Evolutionary conservation across 2,888 invertebrate species (phyloP), one percentile per base, ranked within the genome.

Genomic region (Lasioglossum malachurum): DNA sequence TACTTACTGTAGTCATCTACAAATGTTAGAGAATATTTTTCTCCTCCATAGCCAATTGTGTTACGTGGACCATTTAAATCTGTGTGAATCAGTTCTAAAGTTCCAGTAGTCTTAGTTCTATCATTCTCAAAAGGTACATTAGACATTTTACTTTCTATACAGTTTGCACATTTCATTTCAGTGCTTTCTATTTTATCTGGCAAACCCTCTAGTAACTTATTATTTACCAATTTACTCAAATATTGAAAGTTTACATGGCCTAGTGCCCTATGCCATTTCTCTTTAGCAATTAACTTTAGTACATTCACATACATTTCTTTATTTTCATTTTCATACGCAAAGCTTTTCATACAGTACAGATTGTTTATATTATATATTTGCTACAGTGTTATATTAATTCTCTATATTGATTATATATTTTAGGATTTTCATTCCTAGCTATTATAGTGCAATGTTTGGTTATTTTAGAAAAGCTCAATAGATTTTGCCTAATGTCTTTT

Each of bases 221-320:
- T 4, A n/a, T 77, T 83, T 71, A 73, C n/a, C 14, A 89, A n/a
- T 27, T 14, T 78, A 14, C 85, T 75, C 27, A 90, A 67, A 82
- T 87, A 86, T 23, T 84, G 72, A 72, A 92, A 90, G 73, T 90
- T 91, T 76, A 90, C 80, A 75, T 91, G 89, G 0, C 88, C 90
- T 53, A 91, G 73, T 10, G 78, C 72, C n/a, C 86, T 75, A 82
- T 91, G 91, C 83, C 75, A 89, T 81, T 80, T 91, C 79, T 91
- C 90, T 80, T 89, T 86, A 0, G 2, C 53, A 14, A 23, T 53
- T 23, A 53, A 23, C 4, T 53, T 53, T 23, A 53, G 0, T 23
- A 23, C 23, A 23, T 53, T 53, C 7, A 23, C 23, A 7, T 19
- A 5, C 23, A 23, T 23, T 23, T 53, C 53, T 14, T 7, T 53